These are phyloP conservation scores for Sebastes taczanowskii DNA, from an alignment of 2,797 vertebrate species.

Conservation along the genomic window DNA sequence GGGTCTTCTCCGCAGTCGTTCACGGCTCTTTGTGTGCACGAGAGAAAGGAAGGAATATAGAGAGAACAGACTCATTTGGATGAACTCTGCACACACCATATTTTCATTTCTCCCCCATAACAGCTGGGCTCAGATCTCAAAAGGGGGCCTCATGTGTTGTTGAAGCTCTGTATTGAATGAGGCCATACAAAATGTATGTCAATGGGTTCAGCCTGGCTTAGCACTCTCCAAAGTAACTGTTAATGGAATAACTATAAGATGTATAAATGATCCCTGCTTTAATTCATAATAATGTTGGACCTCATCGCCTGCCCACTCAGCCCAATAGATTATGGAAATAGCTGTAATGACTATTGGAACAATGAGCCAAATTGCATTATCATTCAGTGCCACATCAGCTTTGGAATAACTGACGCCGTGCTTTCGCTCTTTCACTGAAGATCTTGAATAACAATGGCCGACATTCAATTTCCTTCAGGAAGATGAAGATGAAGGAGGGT, in stretches of 20 bases:
- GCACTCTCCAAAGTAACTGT: constrained; percentile 51
- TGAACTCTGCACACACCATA: constrained; percentile 36
- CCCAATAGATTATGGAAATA: constrained; percentile 75
- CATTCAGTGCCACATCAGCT: constrained; percentile 53
- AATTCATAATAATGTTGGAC: constrained; percentile 71
- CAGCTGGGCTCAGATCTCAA: constrained; percentile 55
- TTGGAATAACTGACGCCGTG: constrained; percentile 42
- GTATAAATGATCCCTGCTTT: constrained; percentile 72
- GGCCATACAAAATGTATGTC: constrained; percentile 66
- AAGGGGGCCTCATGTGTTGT: constrained; percentile 38
- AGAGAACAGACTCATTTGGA: constrained; percentile 45
- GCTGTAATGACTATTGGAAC: constrained; percentile 73
- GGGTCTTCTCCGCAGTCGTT: constrained; percentile 47
- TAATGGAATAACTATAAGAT: constrained; percentile 72
- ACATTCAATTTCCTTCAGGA: constrained; percentile 42
- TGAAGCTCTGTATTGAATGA: constrained; percentile 54
- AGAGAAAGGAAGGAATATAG: constrained; percentile 3
- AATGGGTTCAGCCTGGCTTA: constrained; percentile 62
- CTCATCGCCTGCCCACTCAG: constrained; percentile 69
- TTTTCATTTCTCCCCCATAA: constrained; percentile 31
- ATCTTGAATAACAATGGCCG: constrained; percentile 50
- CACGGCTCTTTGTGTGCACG: not conserved
- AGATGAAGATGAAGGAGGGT: constrained; percentile 40
- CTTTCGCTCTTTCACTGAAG: constrained; percentile 44
- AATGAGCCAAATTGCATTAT: constrained; percentile 76